Evolutionary conservation across 2,113 vertebrate species (phyloP).

Genomic region (Gallinago paraguaiae): DNA sequence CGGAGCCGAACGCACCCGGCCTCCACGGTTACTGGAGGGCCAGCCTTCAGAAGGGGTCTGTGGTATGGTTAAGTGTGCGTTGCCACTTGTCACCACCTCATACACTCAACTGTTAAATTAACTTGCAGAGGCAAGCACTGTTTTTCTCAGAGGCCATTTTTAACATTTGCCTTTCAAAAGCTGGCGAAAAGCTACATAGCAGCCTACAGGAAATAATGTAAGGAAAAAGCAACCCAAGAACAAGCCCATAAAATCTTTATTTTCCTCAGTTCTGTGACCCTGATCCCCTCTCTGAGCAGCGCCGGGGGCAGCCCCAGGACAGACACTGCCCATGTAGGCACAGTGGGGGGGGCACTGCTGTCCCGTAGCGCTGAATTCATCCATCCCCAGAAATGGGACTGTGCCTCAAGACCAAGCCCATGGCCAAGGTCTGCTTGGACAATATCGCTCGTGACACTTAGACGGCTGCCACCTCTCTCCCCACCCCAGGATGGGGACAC

Average conservation of each 20-base stretch:
- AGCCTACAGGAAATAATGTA: background rate
- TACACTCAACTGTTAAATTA: background rate
- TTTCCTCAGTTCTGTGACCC: background rate
- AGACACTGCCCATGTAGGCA: background rate
- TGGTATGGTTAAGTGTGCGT: fast-evolving
- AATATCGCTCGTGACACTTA: background rate
- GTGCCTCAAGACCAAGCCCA: background rate
- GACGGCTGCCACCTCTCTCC: background rate
- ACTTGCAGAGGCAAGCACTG: background rate
- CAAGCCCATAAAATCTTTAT: background rate
- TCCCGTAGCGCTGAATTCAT: background rate
- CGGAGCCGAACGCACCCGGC: background rate
- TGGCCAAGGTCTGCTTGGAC: background rate
- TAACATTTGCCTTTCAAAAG: conserved; percentile 6
- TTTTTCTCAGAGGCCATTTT: background rate
- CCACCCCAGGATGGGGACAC: background rate
- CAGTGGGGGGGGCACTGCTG: background rate
- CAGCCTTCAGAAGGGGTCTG: background rate
- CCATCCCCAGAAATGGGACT: background rate
- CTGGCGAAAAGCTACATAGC: background rate
- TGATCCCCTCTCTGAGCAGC: background rate
- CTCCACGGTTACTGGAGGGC: background rate
- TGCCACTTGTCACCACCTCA: background rate
- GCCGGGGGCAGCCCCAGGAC: background rate
- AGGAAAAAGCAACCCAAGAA: background rate